Percentiles rank a stretch among this genome's conserved stretches.
phyloP scores from a whole-genome alignment of 2,888 invertebrate genomes.

The Ethmia dodecea region DNA sequence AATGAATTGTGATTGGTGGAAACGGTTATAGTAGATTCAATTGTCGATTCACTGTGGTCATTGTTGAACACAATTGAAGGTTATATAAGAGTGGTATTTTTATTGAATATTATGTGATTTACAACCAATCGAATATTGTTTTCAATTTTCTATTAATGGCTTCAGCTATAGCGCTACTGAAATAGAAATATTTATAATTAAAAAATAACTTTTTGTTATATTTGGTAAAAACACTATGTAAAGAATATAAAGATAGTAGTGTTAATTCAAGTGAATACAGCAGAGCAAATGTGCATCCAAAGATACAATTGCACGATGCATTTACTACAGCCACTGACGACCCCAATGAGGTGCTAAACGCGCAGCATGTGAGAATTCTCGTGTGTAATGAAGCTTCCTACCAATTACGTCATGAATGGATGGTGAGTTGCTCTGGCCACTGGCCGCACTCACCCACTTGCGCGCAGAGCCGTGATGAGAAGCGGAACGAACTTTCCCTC shows the following conservation, averaged over 20 bases:
- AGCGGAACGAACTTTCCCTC: conserved; percentile 73
- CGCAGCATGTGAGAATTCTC: conserved; percentile 46
- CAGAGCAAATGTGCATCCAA: too few species aligned
- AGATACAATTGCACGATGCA: neutral
- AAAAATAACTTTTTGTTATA: too few species aligned
- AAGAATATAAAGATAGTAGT: too few species aligned
- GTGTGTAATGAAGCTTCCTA: conserved; percentile 64
- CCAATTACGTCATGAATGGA: conserved; percentile 70
- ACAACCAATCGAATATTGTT: too few species aligned
- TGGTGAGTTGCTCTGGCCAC: conserved; percentile 67
- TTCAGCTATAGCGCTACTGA: too few species aligned
- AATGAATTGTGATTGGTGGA: conserved; percentile 38
- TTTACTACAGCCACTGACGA: conserved; percentile 8
- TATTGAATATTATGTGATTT: too few species aligned
- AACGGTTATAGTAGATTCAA: conserved; percentile 34
- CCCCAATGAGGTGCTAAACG: conserved; percentile 39
- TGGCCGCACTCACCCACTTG: conserved; percentile 72
- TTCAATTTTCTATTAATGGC: too few species aligned
- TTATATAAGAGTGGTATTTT: conserved; percentile 8
- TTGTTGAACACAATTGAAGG: conserved; percentile 38
- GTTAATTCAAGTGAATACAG: too few species aligned
- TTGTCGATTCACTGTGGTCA: conserved; percentile 40
- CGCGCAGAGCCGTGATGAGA: conserved; percentile 66
- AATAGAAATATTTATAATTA: too few species aligned
- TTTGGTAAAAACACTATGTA: too few species aligned